phyloP scores from a whole-genome alignment of 2,113 vertebrate genomes.

The Platycercus adscitus region DNA sequence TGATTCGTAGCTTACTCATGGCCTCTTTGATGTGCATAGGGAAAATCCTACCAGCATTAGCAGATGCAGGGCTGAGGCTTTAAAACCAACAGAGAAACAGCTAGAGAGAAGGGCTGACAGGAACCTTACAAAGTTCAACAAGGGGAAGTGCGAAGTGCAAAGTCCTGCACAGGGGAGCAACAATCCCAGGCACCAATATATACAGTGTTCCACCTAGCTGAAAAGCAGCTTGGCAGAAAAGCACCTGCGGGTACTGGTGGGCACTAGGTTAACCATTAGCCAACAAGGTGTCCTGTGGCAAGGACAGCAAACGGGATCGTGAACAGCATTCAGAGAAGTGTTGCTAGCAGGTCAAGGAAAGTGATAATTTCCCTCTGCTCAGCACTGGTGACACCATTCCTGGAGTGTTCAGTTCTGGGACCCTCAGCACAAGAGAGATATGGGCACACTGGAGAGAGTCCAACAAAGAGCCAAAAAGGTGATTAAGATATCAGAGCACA shows the following conservation, averaged over 20 bases:
- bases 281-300: not conserved
- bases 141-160: not conserved
- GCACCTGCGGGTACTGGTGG: not conserved
- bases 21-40: not conserved
- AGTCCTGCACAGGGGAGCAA: not conserved
- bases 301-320: not conserved
- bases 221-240: not conserved
- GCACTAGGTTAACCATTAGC: not conserved
- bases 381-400: not conserved
- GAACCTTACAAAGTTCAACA: not conserved
- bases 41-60: not conserved
- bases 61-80: not conserved
- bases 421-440: not conserved
- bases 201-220: not conserved
- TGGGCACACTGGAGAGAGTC: not conserved
- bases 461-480: not conserved
- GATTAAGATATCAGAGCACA: not conserved
- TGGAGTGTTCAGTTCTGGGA: not conserved
- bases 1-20: not conserved
- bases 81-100: not conserved
- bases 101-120: not conserved
- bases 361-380: not conserved
- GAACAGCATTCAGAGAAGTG: not conserved
- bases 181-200: not conserved
- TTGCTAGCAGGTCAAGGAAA: not conserved